phyloP scores from a whole-genome alignment of 2,888 invertebrate species.

The Stegana nigrithorax region DNA sequence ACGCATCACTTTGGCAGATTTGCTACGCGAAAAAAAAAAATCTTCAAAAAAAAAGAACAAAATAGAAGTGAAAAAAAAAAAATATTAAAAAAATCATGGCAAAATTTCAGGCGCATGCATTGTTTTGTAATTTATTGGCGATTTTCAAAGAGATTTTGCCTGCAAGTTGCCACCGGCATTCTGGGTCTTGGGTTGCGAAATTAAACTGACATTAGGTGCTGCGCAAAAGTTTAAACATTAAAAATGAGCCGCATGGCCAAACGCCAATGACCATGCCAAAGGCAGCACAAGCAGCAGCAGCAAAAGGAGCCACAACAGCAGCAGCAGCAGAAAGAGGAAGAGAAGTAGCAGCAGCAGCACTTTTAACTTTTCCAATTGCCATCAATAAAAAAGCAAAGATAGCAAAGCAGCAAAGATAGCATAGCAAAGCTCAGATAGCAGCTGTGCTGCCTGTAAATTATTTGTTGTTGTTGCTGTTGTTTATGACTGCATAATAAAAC shows the following conservation, averaged over 20 bases:
- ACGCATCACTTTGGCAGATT: slow-evolving; percentile 16
- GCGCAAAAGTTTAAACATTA: slow-evolving; percentile 19
- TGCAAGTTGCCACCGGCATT: not conserved
- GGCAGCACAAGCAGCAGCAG: too few species aligned
- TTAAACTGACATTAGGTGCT: slow-evolving; percentile 54
- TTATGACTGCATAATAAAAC: too few species aligned
- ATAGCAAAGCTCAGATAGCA: too few species aligned
- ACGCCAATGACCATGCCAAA: too few species aligned
- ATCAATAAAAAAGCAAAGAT: not conserved
- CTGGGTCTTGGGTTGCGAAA: slow-evolving; percentile 27
- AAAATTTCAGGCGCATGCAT: slow-evolving; percentile 24
- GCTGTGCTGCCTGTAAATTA: too few species aligned
- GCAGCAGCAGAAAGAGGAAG: too few species aligned
- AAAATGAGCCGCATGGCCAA: too few species aligned
- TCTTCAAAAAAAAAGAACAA: too few species aligned
- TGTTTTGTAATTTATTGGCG: slow-evolving; percentile 50
- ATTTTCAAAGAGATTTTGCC: not conserved
- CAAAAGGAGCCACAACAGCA: too few species aligned
- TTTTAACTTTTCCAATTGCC: not conserved
- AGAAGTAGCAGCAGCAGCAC: too few species aligned
- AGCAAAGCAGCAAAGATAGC: not conserved
- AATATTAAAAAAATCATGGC: slow-evolving; percentile 15
- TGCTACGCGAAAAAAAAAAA: not conserved
- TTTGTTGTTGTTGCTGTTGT: too few species aligned
- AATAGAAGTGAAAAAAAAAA: too few species aligned